Conservation (phyloP, 2,797 vertebrate genomes). For the Delichon dasypus region DNA sequence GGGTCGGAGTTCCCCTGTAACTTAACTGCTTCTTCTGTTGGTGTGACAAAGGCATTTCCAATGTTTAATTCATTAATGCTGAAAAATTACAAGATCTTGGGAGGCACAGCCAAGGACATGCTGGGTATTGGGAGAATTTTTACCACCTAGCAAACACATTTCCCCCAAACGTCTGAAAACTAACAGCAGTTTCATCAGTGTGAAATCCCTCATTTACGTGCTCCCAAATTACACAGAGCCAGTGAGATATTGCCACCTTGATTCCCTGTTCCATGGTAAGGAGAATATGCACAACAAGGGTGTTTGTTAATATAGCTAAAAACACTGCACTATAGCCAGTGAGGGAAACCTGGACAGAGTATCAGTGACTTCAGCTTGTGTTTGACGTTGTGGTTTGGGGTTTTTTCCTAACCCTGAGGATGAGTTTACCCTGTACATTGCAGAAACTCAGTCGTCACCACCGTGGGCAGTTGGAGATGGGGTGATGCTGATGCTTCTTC, state of each 20-base stretch:
- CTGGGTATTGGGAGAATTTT: not conserved
- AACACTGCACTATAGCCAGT: rapidly evolving
- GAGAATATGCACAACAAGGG: not conserved
- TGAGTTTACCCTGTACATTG: not conserved
- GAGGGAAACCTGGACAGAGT: not conserved
- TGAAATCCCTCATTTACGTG: not conserved
- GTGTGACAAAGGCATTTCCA: not conserved
- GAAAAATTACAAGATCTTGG: not conserved
- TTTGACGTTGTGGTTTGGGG: not conserved
- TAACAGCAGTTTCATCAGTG: not conserved
- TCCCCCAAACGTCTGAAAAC: not conserved
- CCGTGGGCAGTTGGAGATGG: rapidly evolving
- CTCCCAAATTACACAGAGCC: not conserved
- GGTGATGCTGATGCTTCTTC: not conserved
- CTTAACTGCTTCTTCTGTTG: not conserved
- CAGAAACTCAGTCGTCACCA: not conserved
- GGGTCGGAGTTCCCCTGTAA: not conserved
- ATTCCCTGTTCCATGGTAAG: not conserved
- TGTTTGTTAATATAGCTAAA: not conserved
- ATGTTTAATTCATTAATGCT: not conserved
- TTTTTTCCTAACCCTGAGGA: not conserved
- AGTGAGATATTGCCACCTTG: not conserved
- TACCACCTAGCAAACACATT: not conserved
- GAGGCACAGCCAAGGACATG: not conserved
- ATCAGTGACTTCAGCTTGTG: not conserved